Percentiles rank a stretch among this genome's conserved stretches.
These are phyloP conservation scores for Acutogordius australiensis DNA, from an alignment of 2,888 invertebrate genomes.

Conservation along the genomic window DNA sequence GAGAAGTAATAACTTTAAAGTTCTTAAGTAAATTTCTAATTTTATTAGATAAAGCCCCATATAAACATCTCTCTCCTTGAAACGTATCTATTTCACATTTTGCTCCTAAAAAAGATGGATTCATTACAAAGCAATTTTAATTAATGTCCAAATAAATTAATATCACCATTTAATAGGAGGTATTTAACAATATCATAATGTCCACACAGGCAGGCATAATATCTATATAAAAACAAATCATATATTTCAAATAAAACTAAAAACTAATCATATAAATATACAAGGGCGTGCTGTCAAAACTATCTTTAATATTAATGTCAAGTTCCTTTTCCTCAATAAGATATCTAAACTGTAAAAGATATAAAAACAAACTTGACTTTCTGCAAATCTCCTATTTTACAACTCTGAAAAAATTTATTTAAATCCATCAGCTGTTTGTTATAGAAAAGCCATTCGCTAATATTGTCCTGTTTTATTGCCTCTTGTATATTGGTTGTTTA, in stretches of 20 bases:
- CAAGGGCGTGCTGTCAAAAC: constrained; percentile 30
- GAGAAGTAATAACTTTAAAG: constrained; percentile 25
- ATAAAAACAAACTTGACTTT: constrained; percentile 10
- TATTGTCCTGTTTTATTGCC: too few relatives aligned
- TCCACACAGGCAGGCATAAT: constrained; percentile 30
- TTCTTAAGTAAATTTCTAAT: constrained; percentile 25
- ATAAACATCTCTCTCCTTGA: constrained; percentile 30
- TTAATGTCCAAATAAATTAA: background rate
- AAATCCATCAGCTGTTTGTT: background rate
- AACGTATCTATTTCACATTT: constrained; percentile 29
- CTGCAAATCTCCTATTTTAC: constrained; percentile 5
- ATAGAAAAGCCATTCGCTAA: background rate
- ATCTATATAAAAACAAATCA: constrained; percentile 23
- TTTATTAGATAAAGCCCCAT: constrained; percentile 27
- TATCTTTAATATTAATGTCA: constrained; percentile 27
- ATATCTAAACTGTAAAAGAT: constrained; percentile 18
- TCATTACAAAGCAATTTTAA: background rate
- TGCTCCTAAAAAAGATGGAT: constrained; percentile 26
- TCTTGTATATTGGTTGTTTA: too few relatives aligned
- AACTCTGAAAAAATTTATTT: constrained; percentile 3
- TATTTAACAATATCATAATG: constrained; percentile 27
- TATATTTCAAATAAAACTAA: background rate
- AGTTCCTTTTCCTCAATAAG: constrained; percentile 28
- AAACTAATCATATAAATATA: constrained; percentile 19
- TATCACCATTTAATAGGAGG: constrained; percentile 24